Conservation (phyloP, 1,140 invertebrate genomes). For the Penaeus indicus region DNA sequence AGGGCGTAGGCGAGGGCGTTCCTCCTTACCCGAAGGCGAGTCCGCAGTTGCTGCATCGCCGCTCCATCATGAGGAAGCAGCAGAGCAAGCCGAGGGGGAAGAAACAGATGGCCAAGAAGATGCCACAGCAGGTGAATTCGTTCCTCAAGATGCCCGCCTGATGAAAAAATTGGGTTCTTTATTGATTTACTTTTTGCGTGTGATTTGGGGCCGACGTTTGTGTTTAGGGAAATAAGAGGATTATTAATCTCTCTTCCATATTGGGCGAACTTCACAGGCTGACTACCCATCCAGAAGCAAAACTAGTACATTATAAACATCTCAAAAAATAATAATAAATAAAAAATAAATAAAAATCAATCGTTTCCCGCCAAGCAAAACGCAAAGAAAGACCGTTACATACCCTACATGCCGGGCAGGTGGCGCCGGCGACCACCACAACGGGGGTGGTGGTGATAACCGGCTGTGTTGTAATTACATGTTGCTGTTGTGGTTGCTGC, state of each 20-base stretch:
- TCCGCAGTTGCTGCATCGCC: slow-evolving; percentile 86
- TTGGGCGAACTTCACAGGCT: too few relatives aligned
- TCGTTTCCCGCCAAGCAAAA: neutral
- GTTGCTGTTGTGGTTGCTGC: too few relatives aligned
- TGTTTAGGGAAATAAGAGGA: neutral
- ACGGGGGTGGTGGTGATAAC: neutral
- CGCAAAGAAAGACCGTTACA: neutral
- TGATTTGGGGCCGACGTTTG: neutral
- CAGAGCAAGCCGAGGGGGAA: slow-evolving; percentile 87
- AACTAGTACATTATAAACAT: too few relatives aligned
- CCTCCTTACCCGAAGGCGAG: slow-evolving; percentile 15
- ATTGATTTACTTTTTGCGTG: neutral
- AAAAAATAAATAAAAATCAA: neutral
- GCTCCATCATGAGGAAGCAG: slow-evolving; percentile 82
- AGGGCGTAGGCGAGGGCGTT: slow-evolving; percentile 67
- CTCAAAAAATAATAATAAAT: too few relatives aligned
- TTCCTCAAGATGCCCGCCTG: slow-evolving; percentile 86
- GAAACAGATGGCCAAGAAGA: slow-evolving; percentile 85
- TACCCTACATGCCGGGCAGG: slow-evolving; percentile 39
- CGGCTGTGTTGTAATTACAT: neutral
- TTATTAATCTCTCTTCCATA: too few relatives aligned
- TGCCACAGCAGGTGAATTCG: slow-evolving; percentile 84
- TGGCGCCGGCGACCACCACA: slow-evolving; percentile 6
- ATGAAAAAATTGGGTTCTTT: slow-evolving; percentile 27
- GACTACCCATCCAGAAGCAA: too few relatives aligned